Conservation (phyloP, 2,797 vertebrate species). For the Hozukius guyotensis region DNA sequence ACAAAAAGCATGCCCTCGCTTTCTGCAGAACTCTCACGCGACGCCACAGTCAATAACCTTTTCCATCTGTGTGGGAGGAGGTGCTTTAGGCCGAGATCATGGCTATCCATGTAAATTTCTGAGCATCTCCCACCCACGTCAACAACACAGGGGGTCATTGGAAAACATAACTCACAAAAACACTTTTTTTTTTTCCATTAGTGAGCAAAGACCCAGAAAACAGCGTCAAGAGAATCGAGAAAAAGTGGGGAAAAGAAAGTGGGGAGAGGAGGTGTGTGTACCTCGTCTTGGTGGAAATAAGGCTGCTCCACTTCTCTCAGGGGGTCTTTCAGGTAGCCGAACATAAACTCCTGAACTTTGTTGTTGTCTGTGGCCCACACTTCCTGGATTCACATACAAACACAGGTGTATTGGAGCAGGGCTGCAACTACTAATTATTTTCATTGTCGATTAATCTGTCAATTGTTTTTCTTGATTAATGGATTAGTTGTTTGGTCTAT, state of each 20-base stretch:
- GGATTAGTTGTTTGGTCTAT: too few relatives aligned
- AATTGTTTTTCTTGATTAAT: too few relatives aligned
- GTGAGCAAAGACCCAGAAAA: neutral
- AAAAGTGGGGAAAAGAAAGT: neutral
- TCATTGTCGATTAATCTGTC: too few relatives aligned
- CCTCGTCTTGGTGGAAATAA: constrained; percentile 94
- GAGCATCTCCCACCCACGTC: constrained; percentile 41
- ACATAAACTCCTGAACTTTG: constrained; percentile 96
- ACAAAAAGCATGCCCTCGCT: constrained; percentile 48
- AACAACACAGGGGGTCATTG: constrained; percentile 6
- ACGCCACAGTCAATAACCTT: constrained; percentile 46
- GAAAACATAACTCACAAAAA: constrained; percentile 41
- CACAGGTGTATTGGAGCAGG: neutral
- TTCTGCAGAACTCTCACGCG: constrained; percentile 23
- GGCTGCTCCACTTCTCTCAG: constrained; percentile 96
- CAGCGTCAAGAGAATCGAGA: neutral
- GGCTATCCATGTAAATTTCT: constrained; percentile 34
- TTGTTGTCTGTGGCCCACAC: constrained; percentile 90
- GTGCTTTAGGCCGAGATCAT: constrained; percentile 29
- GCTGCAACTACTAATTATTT: too few relatives aligned
- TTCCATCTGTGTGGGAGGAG: constrained; percentile 54
- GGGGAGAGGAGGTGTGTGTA: constrained; percentile 41
- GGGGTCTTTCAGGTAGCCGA: constrained; percentile 93
- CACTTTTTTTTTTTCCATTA: constrained; percentile 25
- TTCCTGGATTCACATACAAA: constrained; percentile 82